Conservation (phyloP, 1,140 invertebrate genomes). For the Drosophila sucinea region DNA sequence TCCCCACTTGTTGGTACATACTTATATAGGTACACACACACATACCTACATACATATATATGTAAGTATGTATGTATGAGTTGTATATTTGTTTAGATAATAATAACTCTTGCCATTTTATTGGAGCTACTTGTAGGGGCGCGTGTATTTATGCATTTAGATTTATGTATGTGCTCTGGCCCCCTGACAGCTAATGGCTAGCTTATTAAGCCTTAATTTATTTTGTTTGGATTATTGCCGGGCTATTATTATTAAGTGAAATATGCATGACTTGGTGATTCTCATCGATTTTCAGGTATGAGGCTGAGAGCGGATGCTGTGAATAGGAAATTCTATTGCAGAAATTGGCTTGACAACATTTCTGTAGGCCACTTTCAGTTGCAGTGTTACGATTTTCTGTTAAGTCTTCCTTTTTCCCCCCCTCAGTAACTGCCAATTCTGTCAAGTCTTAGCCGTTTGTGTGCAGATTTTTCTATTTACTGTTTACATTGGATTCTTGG, state of each 20-base stretch:
- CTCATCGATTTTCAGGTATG: slow-evolving; percentile 16
- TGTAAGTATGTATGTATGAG: neutral
- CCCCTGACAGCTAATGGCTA: slow-evolving; percentile 66
- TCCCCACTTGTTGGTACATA: slow-evolving; percentile 15
- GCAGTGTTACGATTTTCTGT: neutral
- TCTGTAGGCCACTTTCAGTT: neutral
- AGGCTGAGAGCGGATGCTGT: slow-evolving; percentile 1
- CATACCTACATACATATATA: neutral
- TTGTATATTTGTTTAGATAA: slow-evolving; percentile 62
- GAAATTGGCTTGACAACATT: neutral
- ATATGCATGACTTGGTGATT: slow-evolving; percentile 45
- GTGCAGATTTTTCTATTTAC: neutral
- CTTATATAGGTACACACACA: neutral
- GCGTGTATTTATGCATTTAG: slow-evolving; percentile 40
- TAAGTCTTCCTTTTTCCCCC: neutral
- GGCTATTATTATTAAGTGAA: slow-evolving; percentile 64
- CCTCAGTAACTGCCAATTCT: neutral
- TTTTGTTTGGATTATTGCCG: slow-evolving; percentile 69
- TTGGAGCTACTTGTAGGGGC: slow-evolving; percentile 36
- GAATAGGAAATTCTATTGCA: slow-evolving; percentile 21
- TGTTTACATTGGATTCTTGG: slow-evolving; percentile 11
- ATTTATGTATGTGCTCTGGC: slow-evolving; percentile 71
- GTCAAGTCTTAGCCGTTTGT: neutral
- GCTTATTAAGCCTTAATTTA: slow-evolving; percentile 78
- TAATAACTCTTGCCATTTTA: slow-evolving; percentile 74